Base-by-base conservation (phyloP, 1,140 invertebrate species). In the Brachionus calyciflorus region DNA sequence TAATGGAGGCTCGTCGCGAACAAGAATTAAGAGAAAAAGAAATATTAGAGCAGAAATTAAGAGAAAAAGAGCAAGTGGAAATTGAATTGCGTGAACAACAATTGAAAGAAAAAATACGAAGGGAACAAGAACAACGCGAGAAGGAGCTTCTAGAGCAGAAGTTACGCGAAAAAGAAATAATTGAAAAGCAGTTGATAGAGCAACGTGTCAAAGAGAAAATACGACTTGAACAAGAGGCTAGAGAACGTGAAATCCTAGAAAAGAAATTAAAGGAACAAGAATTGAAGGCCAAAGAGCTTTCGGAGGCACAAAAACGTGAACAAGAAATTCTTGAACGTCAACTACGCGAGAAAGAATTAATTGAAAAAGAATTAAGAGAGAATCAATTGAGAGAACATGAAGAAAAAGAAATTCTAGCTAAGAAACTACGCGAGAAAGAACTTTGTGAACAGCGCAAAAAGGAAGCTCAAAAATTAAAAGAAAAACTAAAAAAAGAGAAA, bases 401-500 rank as follows among this genome's bases (percentile, higher is more conserved):
- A 17, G 55, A 60, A 37, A 60, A 60, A 17, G 55, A 60, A 33
- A 1, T 21, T n/a, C 37, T 60, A 30, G 55, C 33, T 17, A 28
- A 60, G 17, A 60, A 37, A 9, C 17, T 60, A 19, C 33, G 55
- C 6, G 55, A 60, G 9, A 60, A 60, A 19, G 55, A 60, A 17
- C 1, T 60, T 17, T 0, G 33, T 3, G 55, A 60, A 3, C 55
- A 60, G 10, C 33, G 37, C 5, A 60, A 60, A 60, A 60, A 60
- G 17, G 30, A 60, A 41, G 28, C 33, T 5, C 26, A 33, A 37
- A 60, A 60, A 60, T 7, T 60, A 17, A 60, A 60, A 33, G 55
- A 60, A 60, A 60, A 60, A 37, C 21, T 60, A n/a, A 60, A 60
- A 19, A 60, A 41, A 60, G 55, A 60, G 37, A 60, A 60, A 60